phyloP scores from a whole-genome alignment of 2,888 invertebrate genomes.

The Cosmia pyralina region DNA sequence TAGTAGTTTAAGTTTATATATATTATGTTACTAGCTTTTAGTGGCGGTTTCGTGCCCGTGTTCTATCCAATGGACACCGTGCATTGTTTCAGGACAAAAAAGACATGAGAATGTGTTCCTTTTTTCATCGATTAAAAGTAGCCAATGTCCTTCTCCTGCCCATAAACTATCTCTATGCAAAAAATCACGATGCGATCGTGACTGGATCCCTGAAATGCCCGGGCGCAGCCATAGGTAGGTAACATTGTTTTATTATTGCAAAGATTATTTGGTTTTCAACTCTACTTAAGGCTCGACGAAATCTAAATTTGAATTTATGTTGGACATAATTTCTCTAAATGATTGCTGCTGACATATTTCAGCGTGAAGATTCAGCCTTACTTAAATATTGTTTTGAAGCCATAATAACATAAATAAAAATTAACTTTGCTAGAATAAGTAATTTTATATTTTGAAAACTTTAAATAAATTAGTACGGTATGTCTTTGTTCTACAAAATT shows the following conservation, averaged over 20 bases:
- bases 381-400: conserved; percentile 20
- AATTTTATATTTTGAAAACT: not conserved
- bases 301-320: conserved; percentile 18
- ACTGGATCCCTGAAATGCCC: not conserved
- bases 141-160: not conserved
- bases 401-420: not conserved
- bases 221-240: too few species aligned
- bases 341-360: conserved; percentile 20
- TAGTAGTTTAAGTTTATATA: not conserved
- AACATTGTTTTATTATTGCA: too few species aligned
- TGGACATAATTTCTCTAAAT: conserved; percentile 5
- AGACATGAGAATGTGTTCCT: not conserved
- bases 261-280: too few species aligned
- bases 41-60: not conserved
- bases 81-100: not conserved
- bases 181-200: not conserved
- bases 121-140: not conserved
- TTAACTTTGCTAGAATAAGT: not conserved
- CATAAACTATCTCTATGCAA: not conserved
- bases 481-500: not conserved
- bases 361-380: not conserved
- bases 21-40: not conserved
- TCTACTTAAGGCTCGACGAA: not conserved
- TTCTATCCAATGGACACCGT: too few species aligned
- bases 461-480: too few species aligned